Conservation (phyloP, 1,140 invertebrate species). For the Drosophila hydei region DNA sequence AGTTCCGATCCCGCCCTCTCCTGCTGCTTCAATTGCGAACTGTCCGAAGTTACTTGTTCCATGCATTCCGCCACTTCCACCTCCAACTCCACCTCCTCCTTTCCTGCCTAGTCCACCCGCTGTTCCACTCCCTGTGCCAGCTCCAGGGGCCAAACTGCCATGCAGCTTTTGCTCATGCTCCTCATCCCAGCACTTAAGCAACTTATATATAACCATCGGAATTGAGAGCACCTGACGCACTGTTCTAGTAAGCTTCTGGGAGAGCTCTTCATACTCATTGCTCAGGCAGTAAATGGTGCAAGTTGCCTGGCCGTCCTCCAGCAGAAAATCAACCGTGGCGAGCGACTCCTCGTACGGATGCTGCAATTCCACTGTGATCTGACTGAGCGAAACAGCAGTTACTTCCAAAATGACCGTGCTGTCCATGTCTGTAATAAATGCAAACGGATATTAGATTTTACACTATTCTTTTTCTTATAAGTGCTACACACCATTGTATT, state of each 20-base stretch:
- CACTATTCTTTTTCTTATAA: neutral
- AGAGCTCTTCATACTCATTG: conserved; percentile 85
- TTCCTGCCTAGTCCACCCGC: conserved; percentile 48
- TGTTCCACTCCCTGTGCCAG: conserved; percentile 83
- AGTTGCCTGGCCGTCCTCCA: conserved; percentile 91
- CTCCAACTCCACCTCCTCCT: conserved; percentile 18
- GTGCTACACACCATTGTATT: conserved; percentile 85
- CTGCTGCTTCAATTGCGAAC: conserved; percentile 53
- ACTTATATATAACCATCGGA: conserved; percentile 91
- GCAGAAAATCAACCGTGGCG: conserved; percentile 95
- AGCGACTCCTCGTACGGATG: conserved; percentile 96
- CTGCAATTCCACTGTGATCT: conserved; percentile 95
- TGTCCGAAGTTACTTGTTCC: conserved; percentile 49
- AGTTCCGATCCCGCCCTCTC: conserved; percentile 30
- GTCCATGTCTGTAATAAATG: conserved; percentile 87
- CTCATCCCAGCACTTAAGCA: conserved; percentile 88
- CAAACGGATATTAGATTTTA: neutral
- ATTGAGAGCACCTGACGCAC: conserved; percentile 95
- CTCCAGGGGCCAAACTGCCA: conserved; percentile 78
- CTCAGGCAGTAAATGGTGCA: conserved; percentile 87
- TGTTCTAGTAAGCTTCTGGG: conserved; percentile 92
- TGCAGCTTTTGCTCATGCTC: conserved; percentile 85
- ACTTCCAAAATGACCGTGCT: conserved; percentile 95
- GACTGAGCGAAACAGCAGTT: conserved; percentile 93
- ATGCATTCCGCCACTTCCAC: conserved; percentile 14